phyloP scores from a whole-genome alignment of 2,888 invertebrate species.

The Salpingus planirostris region DNA sequence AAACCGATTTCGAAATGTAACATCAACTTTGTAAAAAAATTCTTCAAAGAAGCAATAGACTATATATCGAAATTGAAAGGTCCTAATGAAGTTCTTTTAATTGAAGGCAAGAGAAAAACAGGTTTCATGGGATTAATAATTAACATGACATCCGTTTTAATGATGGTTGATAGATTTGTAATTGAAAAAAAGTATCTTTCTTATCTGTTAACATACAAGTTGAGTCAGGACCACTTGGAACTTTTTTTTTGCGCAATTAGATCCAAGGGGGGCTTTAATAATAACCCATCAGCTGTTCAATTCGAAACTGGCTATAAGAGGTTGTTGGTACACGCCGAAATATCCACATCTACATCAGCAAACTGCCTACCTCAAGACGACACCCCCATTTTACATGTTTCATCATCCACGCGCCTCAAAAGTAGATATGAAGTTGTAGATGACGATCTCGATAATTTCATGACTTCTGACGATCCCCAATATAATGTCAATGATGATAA shows the following conservation, averaged over 20 bases:
- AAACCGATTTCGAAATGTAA: not conserved
- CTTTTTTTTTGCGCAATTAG: constrained; percentile 8
- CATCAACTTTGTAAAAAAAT: not conserved
- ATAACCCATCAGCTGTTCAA: constrained; percentile 17
- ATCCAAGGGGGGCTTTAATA: constrained; percentile 16
- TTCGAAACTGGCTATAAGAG: constrained; percentile 18
- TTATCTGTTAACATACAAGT: constrained; percentile 15
- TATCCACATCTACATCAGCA: constrained; percentile 2
- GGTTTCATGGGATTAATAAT: constrained; percentile 5
- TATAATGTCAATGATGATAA: too few relatives aligned
- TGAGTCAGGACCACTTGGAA: constrained; percentile 16
- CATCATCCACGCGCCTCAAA: too few relatives aligned
- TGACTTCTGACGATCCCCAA: too few relatives aligned
- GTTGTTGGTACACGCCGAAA: constrained; percentile 13
- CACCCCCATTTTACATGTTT: constrained; percentile 2
- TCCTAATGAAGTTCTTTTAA: too few relatives aligned
- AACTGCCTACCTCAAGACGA: constrained; percentile 5
- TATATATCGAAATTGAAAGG: too few relatives aligned
- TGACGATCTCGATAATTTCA: too few relatives aligned
- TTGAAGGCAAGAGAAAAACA: not conserved
- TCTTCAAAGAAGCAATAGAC: not conserved
- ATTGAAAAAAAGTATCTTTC: not conserved
- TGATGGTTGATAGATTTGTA: constrained; percentile 1
- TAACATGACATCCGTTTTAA: constrained; percentile 2
- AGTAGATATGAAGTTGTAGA: too few relatives aligned